Conservation (phyloP, 2,113 vertebrate genomes). For the Heptranchias perlo region DNA sequence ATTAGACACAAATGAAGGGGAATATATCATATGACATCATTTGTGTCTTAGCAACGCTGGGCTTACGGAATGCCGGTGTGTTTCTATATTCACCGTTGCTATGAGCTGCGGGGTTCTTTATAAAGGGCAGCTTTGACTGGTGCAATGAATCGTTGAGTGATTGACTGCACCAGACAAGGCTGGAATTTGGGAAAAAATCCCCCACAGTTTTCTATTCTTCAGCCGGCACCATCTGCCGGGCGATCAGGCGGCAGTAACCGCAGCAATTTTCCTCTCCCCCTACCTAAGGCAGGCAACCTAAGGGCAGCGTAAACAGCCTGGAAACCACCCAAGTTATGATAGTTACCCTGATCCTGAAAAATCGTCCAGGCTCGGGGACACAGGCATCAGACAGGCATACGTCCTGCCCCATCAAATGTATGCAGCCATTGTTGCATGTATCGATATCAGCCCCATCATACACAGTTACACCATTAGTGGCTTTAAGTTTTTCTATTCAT, state of each 20-base stretch:
- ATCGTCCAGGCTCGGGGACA: too few relatives aligned
- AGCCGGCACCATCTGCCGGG: neutral
- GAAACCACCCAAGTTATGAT: neutral
- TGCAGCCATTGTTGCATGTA: too few relatives aligned
- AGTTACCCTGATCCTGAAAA: too few relatives aligned
- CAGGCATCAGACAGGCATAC: too few relatives aligned
- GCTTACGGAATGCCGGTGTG: neutral
- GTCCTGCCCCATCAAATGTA: too few relatives aligned
- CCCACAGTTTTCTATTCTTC: neutral
- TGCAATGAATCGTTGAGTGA: neutral
- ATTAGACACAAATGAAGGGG: neutral
- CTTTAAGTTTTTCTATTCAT: neutral
- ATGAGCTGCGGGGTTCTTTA: neutral
- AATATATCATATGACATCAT: neutral
- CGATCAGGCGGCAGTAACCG: neutral
- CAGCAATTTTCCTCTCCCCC: neutral
- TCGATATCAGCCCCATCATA: too few relatives aligned
- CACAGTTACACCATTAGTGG: too few relatives aligned
- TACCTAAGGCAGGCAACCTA: neutral
- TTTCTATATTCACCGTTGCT: neutral
- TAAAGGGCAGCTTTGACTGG: neutral
- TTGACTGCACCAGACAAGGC: neutral
- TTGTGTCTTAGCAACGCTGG: neutral
- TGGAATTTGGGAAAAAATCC: neutral
- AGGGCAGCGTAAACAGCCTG: too few relatives aligned